Percentiles rank a stretch among this genome's conserved stretches.
phyloP scores from a whole-genome alignment of 2,888 invertebrate genomes.

The Anorthoa munda region DNA sequence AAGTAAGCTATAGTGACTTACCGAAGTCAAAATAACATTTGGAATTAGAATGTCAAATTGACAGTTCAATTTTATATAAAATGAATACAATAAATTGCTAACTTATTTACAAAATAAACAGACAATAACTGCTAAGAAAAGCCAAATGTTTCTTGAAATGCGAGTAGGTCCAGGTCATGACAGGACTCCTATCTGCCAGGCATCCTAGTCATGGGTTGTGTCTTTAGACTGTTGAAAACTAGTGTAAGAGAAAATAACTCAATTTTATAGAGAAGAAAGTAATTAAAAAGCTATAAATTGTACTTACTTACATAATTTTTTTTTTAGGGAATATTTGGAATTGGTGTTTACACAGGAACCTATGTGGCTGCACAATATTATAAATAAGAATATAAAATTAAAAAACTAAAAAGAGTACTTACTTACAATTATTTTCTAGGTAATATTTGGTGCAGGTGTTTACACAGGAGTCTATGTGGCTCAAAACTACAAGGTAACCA shows the following conservation, averaged over 20 bases:
- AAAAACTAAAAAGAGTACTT: background rate
- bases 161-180: background rate
- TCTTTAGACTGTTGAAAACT: constrained; percentile 54
- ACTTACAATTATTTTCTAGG: constrained; percentile 86
- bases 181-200: background rate
- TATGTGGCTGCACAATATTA: too few relatives aligned
- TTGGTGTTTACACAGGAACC: too few relatives aligned
- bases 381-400: background rate
- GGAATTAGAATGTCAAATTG: constrained; percentile 51
- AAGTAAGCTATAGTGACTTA: constrained; percentile 18
- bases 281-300: too few relatives aligned
- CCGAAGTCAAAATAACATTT: constrained; percentile 29
- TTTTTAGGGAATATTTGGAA: too few relatives aligned
- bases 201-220: constrained; percentile 52
- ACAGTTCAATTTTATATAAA: constrained; percentile 34
- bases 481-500: constrained; percentile 89
- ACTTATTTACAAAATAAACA: constrained; percentile 18
- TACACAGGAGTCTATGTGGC: constrained; percentile 94
- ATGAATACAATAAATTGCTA: constrained; percentile 32
- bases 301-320: too few relatives aligned
- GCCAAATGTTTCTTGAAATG: constrained; percentile 14
- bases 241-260: constrained; percentile 54
- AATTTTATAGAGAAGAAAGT: too few relatives aligned
- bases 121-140: background rate
- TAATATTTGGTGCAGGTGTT: constrained; percentile 93